phyloP scores from a whole-genome alignment of 2,888 invertebrate species.

The Euplagia quadripunctaria region DNA sequence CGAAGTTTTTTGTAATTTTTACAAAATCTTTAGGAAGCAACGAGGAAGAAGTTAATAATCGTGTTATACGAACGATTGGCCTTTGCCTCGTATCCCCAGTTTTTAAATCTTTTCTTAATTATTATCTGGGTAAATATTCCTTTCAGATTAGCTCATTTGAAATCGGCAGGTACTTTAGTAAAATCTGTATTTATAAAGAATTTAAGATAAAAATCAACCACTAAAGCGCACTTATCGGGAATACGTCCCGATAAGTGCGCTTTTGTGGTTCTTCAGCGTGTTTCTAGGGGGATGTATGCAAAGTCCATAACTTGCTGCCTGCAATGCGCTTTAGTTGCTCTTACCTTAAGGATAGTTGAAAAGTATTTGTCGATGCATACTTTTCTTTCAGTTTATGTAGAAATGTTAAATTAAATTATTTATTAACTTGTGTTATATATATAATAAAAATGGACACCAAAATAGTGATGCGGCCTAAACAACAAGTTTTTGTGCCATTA shows the following conservation, averaged over 20 bases:
- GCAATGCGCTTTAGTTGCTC: too few relatives aligned
- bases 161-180: neutral
- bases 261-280: too few relatives aligned
- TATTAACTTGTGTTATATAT: neutral
- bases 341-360: neutral
- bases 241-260: too few relatives aligned
- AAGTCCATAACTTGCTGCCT: too few relatives aligned
- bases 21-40: too few relatives aligned
- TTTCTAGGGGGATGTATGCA: too few relatives aligned
- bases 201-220: too few relatives aligned
- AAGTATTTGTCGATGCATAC: neutral
- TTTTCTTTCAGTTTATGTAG: neutral
- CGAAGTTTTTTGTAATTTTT: too few relatives aligned
- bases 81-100: too few relatives aligned
- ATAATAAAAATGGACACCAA: neutral
- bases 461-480: constrained; percentile 9
- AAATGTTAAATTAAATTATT: neutral
- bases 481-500: constrained; percentile 11
- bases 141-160: neutral
- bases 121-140: neutral
- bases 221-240: too few relatives aligned
- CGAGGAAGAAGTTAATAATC: neutral
- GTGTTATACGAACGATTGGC: neutral
- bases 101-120: too few relatives aligned
- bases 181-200: neutral